Conservation (phyloP, 2,113 vertebrate genomes). For the Axis porcinus region DNA sequence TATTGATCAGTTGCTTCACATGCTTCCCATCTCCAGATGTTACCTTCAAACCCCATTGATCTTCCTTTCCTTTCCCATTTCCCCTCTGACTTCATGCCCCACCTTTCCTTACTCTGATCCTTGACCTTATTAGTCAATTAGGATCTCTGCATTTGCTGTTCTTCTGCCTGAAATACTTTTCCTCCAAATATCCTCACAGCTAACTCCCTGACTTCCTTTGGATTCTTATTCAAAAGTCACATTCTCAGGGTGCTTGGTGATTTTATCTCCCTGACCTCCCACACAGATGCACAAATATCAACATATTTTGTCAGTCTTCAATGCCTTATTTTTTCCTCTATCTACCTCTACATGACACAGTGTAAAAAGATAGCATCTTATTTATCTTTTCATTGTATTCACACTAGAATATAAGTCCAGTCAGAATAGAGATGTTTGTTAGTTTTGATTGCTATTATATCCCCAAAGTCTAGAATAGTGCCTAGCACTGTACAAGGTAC, state of each 20-base stretch:
- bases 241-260: not conserved
- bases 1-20: not conserved
- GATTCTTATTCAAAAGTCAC: not conserved
- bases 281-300: not conserved
- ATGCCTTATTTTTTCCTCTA: not conserved
- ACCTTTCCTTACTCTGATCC: not conserved
- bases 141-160: not conserved
- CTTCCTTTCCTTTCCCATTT: not conserved
- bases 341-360: not conserved
- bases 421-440: not conserved
- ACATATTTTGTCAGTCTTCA: not conserved
- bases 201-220: not conserved
- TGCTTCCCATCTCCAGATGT: not conserved
- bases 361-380: not conserved
- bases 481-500: not conserved
- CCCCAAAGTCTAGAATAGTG: not conserved
- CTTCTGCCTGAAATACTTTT: not conserved
- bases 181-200: not conserved
- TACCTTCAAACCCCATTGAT: not conserved
- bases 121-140: not conserved
- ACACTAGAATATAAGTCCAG: not conserved
- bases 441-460: not conserved
- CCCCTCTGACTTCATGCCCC: not conserved
- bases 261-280: accelerated
- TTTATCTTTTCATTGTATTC: not conserved